Conservation (phyloP, 1,140 invertebrate genomes). For the Leptestheria dahalacensis region DNA sequence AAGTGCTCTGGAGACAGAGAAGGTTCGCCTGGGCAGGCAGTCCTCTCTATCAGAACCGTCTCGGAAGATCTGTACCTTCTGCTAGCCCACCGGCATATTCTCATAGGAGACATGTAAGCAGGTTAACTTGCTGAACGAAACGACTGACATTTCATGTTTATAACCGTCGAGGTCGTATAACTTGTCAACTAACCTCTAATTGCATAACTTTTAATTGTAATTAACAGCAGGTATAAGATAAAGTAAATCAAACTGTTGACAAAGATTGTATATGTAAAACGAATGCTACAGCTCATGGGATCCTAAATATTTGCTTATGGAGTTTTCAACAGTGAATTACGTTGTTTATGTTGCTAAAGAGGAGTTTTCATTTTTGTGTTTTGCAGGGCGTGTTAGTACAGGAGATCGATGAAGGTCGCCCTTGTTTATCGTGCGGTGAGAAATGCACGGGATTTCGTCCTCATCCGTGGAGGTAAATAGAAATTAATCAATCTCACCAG, state of each 20-base stretch:
- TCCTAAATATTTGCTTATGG: no score
- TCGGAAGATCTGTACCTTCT: neutral
- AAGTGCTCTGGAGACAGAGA: conserved; percentile 7
- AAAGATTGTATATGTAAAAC: no score
- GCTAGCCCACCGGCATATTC: neutral
- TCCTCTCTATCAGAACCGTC: neutral
- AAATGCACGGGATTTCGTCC: conserved; percentile 60
- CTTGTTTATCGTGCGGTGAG: conserved; percentile 62
- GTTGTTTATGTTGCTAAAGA: neutral
- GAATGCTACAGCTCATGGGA: no score
- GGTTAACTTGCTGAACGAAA: no score
- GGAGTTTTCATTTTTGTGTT: neutral
- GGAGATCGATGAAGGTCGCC: conserved; percentile 67
- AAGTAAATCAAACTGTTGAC: no score
- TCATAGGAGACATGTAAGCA: no score
- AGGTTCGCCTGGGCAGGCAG: conserved; percentile 8
- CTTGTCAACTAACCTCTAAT: no score
- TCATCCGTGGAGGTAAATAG: conserved; percentile 65
- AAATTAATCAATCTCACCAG: neutral
- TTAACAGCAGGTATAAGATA: no score
- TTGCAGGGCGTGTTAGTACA: conserved; percentile 61
- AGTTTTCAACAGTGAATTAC: neutral
- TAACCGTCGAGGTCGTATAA: no score
- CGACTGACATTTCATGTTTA: no score
- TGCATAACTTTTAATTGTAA: no score